phyloP scores from a whole-genome alignment of 2,888 invertebrate species.

The Carterocephalus palaemon region DNA sequence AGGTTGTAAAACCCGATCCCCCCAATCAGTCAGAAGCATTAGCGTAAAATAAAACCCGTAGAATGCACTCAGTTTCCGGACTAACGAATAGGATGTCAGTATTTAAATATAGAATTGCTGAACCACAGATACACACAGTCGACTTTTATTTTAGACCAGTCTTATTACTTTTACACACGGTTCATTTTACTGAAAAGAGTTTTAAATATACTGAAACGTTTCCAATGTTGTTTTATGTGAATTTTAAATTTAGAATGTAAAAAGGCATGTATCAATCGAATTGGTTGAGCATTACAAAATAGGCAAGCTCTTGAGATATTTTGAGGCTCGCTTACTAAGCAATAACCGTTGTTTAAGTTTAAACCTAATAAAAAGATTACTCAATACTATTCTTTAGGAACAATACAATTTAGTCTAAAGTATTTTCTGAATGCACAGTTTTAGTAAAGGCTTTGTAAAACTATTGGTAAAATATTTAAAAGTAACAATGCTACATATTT shows the following conservation, averaged over 20 bases:
- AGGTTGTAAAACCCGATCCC: constrained; percentile 36
- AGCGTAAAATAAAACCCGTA: constrained; percentile 31
- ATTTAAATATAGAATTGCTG: constrained; percentile 53
- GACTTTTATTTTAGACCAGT: neutral
- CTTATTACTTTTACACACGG: constrained; percentile 2
- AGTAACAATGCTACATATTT: too few species aligned
- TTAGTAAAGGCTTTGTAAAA: too few species aligned
- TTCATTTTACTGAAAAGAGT: too few species aligned
- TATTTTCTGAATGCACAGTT: too few species aligned
- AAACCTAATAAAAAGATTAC: neutral
- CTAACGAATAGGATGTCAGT: constrained; percentile 24
- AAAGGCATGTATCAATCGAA: constrained; percentile 19
- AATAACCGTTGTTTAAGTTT: neutral
- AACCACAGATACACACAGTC: constrained; percentile 30
- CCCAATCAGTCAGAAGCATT: constrained; percentile 28
- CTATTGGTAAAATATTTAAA: too few species aligned
- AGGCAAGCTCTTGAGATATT: neutral
- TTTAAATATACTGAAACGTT: too few species aligned
- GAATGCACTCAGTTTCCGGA: constrained; percentile 57
- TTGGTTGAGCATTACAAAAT: constrained; percentile 8
- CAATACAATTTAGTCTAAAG: too few species aligned
- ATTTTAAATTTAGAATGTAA: constrained; percentile 20
- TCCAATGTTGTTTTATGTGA: constrained; percentile 6
- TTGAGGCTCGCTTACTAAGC: neutral
- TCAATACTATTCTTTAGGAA: too few species aligned